Evolutionary conservation across 1,140 invertebrate species (phyloP).

Genomic region (Achatina immaculata): DNA sequence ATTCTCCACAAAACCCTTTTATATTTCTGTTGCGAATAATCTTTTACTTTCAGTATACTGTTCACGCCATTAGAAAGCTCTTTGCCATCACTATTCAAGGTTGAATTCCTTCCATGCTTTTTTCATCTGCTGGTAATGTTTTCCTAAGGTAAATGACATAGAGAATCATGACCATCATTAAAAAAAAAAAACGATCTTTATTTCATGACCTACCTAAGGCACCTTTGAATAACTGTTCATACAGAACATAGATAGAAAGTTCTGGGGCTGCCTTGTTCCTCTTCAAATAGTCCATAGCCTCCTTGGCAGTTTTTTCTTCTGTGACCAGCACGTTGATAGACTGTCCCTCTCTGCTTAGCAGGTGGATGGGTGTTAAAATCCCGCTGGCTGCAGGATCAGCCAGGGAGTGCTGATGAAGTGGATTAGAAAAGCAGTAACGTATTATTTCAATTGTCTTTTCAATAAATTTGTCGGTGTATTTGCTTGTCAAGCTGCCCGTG

Average conservation of each 20-base stretch:
- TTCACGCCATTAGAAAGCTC: too few relatives aligned
- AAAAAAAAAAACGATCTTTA: background rate
- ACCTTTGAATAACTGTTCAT: slow-evolving; percentile 51
- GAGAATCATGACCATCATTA: background rate
- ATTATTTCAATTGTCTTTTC: too few relatives aligned
- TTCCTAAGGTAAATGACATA: background rate
- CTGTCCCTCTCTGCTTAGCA: background rate
- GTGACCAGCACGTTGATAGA: slow-evolving; percentile 65
- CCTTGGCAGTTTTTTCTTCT: slow-evolving; percentile 39
- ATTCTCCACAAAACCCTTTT: too few relatives aligned
- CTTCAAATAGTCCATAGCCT: slow-evolving; percentile 43
- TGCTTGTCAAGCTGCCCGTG: too few relatives aligned
- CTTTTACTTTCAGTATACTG: too few relatives aligned
- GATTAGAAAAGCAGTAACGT: too few relatives aligned
- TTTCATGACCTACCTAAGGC: slow-evolving; percentile 38
- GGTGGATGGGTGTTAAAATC: background rate
- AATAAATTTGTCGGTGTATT: too few relatives aligned
- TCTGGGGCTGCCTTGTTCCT: slow-evolving; percentile 32
- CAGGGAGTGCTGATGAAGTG: too few relatives aligned
- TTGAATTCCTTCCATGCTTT: too few relatives aligned
- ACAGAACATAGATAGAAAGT: slow-evolving; percentile 33
- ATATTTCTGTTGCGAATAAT: too few relatives aligned
- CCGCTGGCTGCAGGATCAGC: background rate
- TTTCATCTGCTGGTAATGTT: too few relatives aligned
- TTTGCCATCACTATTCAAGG: too few relatives aligned